Evolutionary conservation across 2,113 vertebrate species (phyloP).

Genomic region (Petroica traversi): DNA sequence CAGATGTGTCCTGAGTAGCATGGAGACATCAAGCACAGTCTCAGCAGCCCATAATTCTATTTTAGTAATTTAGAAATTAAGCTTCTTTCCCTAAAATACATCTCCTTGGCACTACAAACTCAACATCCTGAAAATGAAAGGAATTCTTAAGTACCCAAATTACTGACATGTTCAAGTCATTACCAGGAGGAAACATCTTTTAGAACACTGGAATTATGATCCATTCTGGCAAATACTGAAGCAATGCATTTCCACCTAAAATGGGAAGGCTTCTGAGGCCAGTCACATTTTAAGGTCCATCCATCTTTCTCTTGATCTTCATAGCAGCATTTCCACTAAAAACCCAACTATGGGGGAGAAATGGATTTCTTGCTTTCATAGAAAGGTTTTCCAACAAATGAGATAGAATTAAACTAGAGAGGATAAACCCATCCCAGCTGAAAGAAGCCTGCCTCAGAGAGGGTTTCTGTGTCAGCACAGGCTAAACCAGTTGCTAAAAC

Average conservation of each 20-base stretch:
- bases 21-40: not conserved
- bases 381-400: not conserved
- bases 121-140: not conserved
- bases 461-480: not conserved
- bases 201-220: not conserved
- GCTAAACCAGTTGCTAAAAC: not conserved
- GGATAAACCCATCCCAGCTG: not conserved
- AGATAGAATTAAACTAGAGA: not conserved
- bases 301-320: not conserved
- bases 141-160: not conserved
- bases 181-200: not conserved
- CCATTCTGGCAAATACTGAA: not conserved
- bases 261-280: not conserved
- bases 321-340: not conserved
- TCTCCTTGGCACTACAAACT: not conserved
- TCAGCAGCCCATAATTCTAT: not conserved
- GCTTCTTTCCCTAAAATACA: not conserved
- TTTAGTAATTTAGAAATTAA: not conserved
- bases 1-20: not conserved
- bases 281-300: not conserved
- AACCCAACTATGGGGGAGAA: not conserved
- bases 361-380: not conserved
- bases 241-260: not conserved
- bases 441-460: not conserved
- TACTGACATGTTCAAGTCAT: not conserved